phyloP scores from a whole-genome alignment of 2,113 vertebrate genomes.

The Centropus bengalensis region DNA sequence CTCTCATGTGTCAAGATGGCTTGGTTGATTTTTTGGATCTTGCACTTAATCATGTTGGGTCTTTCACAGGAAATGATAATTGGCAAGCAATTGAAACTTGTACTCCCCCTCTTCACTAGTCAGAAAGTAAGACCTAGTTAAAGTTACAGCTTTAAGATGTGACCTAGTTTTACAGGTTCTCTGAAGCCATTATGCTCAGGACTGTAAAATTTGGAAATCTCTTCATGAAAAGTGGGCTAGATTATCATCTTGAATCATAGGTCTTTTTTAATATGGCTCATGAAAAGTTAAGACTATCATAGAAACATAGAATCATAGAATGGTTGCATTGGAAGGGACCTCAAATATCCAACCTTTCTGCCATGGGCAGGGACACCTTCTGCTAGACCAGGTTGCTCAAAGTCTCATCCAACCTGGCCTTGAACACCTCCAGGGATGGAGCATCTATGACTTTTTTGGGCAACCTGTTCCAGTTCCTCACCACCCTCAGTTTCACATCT shows the following conservation, averaged over 20 bases:
- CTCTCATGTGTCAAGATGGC: constrained; percentile 24
- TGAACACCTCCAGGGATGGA: too few species aligned
- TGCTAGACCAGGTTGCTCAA: too few species aligned
- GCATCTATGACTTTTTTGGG: too few species aligned
- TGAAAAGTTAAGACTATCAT: background rate
- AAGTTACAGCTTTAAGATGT: constrained; percentile 41
- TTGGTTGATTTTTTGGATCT: constrained; percentile 56
- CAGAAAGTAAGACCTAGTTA: constrained; percentile 64
- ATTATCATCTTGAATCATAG: background rate
- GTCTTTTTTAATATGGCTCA: background rate
- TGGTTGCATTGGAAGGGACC: too few species aligned
- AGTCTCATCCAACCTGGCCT: too few species aligned
- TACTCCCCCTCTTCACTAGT: constrained; percentile 40
- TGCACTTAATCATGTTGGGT: constrained; percentile 6
- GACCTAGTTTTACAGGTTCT: constrained; percentile 59
- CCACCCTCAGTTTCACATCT: background rate
- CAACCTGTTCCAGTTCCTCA: too few species aligned
- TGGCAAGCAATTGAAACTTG: constrained; percentile 44
- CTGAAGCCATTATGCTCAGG: background rate
- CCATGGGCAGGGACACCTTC: too few species aligned
- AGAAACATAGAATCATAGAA: too few species aligned
- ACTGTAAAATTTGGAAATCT: background rate
- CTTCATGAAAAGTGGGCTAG: background rate
- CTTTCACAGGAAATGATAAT: constrained; percentile 46
- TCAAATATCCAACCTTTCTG: too few species aligned